These are phyloP conservation scores for Lasioglossum morio DNA, from an alignment of 2,888 invertebrate genomes.

Conservation along the genomic window DNA sequence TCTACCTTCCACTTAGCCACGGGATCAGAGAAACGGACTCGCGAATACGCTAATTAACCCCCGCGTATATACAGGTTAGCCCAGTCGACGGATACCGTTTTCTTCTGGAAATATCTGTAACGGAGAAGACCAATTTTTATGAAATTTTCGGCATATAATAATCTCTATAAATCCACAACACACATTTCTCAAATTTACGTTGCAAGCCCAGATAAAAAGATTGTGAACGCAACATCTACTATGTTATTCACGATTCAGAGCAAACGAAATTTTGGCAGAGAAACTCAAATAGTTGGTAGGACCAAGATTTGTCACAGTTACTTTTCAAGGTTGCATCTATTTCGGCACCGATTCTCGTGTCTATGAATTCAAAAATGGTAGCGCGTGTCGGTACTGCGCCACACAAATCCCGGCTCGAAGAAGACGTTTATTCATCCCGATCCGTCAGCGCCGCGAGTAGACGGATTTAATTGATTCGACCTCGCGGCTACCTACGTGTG, in stretches of 20 bases:
- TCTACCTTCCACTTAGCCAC: conserved; percentile 30
- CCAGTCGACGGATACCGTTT: background rate
- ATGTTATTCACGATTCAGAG: too few relatives aligned
- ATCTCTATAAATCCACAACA: too few relatives aligned
- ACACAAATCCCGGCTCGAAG: conserved; percentile 48
- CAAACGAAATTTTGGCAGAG: too few relatives aligned
- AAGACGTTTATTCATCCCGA: conserved; percentile 50
- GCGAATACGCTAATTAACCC: background rate
- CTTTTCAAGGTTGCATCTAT: background rate
- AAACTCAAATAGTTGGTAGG: background rate
- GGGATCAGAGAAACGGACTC: conserved; percentile 10
- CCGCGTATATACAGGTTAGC: background rate
- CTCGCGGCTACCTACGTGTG: conserved; percentile 34
- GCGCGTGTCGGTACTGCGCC: conserved; percentile 36
- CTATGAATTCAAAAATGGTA: background rate
- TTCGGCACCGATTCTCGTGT: background rate
- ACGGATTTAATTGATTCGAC: conserved; percentile 66
- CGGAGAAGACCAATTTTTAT: background rate
- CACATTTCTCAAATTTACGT: too few relatives aligned
- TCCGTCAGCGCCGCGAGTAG: conserved; percentile 39
- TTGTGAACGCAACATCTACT: too few relatives aligned
- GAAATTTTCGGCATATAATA: too few relatives aligned
- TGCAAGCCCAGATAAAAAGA: too few relatives aligned
- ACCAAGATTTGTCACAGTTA: background rate
- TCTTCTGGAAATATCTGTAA: background rate